Percentiles rank a stretch among this genome's conserved stretches.
These are phyloP conservation scores for Carterocephalus palaemon DNA, from an alignment of 2,888 invertebrate genomes.

Conservation along the genomic window DNA sequence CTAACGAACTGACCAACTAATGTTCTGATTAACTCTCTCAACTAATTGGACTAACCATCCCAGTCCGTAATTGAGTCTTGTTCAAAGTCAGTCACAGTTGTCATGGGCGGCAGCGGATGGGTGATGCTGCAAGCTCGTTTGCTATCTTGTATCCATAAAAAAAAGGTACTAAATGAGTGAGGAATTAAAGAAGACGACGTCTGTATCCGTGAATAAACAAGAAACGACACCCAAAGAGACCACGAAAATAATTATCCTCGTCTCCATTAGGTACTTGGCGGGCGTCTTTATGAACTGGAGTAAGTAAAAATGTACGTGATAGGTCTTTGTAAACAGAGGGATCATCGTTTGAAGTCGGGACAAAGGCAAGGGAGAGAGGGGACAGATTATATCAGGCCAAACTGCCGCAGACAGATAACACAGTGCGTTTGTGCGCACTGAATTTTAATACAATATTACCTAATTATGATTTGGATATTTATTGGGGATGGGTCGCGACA, in stretches of 20 bases:
- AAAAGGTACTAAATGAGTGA: conserved; percentile 4
- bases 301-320: conserved; percentile 52
- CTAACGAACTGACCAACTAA: too few relatives aligned
- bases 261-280: conserved; percentile 12
- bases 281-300: conserved; percentile 34
- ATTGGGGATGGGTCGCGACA: conserved; percentile 3
- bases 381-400: conserved; percentile 66
- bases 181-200: conserved; percentile 12
- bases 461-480: conserved; percentile 27
- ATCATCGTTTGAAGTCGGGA: conserved; percentile 60
- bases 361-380: conserved; percentile 46
- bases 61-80: too few relatives aligned
- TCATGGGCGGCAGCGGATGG: too few relatives aligned
- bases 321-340: conserved; percentile 55
- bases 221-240: conserved; percentile 14
- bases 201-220: conserved; percentile 10
- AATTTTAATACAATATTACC: conserved; percentile 56
- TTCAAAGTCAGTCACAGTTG: too few relatives aligned
- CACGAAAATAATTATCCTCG: conserved; percentile 20
- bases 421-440: conserved; percentile 55
- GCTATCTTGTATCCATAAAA: conserved; percentile 2
- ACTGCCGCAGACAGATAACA: conserved; percentile 71
- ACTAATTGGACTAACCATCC: too few relatives aligned
- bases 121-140: too few relatives aligned
- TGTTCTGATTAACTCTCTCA: too few relatives aligned